A percentile compares a stretch with the other conserved stretches of the same genome.
Conservation (phyloP, 2,113 vertebrate species). For the Glaucomys volans region DNA sequence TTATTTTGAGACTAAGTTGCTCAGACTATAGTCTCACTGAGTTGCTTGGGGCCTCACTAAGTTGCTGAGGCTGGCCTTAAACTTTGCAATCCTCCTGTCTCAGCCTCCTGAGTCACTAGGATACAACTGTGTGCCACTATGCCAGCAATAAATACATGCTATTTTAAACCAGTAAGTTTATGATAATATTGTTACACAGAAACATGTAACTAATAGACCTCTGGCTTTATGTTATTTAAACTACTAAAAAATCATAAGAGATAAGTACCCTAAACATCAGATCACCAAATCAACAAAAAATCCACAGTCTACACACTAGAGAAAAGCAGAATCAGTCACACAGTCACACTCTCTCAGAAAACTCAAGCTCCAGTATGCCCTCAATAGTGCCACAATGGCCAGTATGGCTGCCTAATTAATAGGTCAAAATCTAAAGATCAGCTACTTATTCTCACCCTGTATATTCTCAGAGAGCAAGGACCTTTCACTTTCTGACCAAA, state of each 20-base stretch:
- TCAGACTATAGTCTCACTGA: too few species aligned
- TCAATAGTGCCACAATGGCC: not conserved
- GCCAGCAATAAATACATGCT: not conserved
- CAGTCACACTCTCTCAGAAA: not conserved
- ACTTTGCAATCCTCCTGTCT: too few species aligned
- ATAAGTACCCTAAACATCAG: not conserved
- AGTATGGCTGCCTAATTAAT: not conserved
- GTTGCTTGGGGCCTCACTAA: too few species aligned
- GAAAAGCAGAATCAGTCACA: not conserved
- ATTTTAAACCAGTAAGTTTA: not conserved
- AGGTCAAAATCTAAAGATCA: slow-evolving; percentile 34
- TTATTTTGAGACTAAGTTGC: too few species aligned
- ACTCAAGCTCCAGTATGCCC: not conserved
- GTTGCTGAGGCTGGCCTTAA: too few species aligned
- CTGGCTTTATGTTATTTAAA: not conserved
- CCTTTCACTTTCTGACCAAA: not conserved
- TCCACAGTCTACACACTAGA: not conserved
- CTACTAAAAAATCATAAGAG: not conserved
- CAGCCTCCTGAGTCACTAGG: too few species aligned
- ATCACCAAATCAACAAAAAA: not conserved
- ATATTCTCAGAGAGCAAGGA: not conserved
- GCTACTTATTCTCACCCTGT: not conserved
- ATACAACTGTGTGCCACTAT: too few species aligned
- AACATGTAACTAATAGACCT: not conserved
- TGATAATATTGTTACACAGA: not conserved